These are phyloP conservation scores for Galeopsomyia nigrocyanea DNA, from an alignment of 2,888 invertebrate species.

Conservation along the genomic window DNA sequence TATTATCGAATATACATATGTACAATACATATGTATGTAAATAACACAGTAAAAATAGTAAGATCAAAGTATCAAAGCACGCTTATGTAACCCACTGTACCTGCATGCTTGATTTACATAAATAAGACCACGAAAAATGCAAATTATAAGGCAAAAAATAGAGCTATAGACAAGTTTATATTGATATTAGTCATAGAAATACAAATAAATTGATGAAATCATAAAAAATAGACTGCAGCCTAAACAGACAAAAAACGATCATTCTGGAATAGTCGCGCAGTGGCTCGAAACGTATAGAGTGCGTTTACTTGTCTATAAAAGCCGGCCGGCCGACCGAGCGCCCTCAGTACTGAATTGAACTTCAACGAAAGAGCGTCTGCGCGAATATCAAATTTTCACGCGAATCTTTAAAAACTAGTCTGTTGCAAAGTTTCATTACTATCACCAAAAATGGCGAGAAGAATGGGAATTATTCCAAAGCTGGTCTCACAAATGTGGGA, in stretches of 20 bases:
- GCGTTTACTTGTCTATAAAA: constrained; percentile 31
- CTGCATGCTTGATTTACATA: no score
- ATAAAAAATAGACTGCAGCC: no score
- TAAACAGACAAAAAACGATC: no score
- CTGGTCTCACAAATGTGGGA: constrained; percentile 90
- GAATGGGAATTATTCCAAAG: constrained; percentile 86
- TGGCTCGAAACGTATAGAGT: constrained; percentile 7
- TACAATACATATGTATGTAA: no score
- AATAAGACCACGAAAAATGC: no score
- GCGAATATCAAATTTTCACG: not conserved
- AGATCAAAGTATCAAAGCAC: not conserved
- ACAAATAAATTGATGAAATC: no score
- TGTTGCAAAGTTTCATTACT: not conserved
- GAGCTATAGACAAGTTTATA: no score
- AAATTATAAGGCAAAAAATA: no score
- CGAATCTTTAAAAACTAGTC: not conserved
- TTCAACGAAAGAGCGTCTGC: not conserved
- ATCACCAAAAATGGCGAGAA: constrained; percentile 38
- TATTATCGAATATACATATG: no score
- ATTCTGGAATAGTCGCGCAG: not conserved
- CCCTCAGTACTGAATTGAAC: not conserved
- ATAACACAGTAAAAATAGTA: constrained; percentile 21
- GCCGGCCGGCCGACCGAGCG: constrained; percentile 14
- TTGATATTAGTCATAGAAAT: no score
- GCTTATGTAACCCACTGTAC: no score